phyloP scores from a whole-genome alignment of 2,797 vertebrate genomes.

The Tarsius wallacei region DNA sequence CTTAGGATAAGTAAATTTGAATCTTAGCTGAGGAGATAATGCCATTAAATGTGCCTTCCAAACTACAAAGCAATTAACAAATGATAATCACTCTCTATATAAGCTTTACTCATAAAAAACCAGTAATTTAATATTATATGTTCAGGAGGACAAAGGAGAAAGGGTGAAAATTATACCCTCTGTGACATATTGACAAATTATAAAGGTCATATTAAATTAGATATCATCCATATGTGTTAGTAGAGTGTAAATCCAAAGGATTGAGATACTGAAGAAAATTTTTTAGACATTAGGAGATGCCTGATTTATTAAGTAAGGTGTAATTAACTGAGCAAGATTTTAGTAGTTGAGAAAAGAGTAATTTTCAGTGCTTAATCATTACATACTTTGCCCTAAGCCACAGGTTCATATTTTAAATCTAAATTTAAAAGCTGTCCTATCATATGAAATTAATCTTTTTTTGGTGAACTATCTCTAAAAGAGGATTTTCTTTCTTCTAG shows the following conservation, averaged over 20 bases:
- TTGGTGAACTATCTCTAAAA: background rate
- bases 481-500: background rate
- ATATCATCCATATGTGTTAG: background rate
- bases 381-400: constrained; percentile 8
- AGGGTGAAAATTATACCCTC: background rate
- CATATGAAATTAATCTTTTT: constrained; percentile 16
- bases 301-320: constrained; percentile 10
- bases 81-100: background rate
- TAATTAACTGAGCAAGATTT: constrained; percentile 9
- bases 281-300: constrained; percentile 5
- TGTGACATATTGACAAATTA: background rate
- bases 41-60: background rate
- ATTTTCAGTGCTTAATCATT: background rate
- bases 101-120: background rate
- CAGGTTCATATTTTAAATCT: constrained; percentile 1
- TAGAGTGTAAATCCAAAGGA: background rate
- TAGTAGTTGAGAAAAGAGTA: constrained; percentile 53
- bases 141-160: background rate
- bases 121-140: background rate
- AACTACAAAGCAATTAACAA: constrained; percentile 52
- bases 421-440: background rate
- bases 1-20: background rate
- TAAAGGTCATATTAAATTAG: constrained; percentile 7
- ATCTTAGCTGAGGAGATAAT: constrained; percentile 20
- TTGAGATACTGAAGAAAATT: constrained; percentile 10